Conservation (phyloP, 2,113 vertebrate genomes). For the Notiomystis cincta region DNA sequence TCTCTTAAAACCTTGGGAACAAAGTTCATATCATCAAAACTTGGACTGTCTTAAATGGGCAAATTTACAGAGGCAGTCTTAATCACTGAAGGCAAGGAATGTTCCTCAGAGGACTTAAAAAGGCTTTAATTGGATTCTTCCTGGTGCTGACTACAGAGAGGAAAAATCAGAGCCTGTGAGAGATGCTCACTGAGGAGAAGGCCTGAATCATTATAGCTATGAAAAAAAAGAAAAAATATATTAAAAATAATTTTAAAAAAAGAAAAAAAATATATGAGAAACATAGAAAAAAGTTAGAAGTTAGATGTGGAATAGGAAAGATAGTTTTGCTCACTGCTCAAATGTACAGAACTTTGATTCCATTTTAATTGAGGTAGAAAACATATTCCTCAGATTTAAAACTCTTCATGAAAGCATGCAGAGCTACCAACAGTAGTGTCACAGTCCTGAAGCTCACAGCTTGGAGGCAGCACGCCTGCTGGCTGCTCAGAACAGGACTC, state of each 20-base stretch:
- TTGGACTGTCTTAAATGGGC: background rate
- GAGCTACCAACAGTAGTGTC: background rate
- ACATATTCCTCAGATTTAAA: background rate
- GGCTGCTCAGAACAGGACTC: background rate
- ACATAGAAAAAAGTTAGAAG: background rate
- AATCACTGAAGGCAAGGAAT: background rate
- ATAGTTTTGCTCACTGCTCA: background rate
- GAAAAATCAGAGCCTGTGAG: background rate
- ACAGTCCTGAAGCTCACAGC: background rate
- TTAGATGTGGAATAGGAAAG: background rate
- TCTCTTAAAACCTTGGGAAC: background rate
- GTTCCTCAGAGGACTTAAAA: background rate
- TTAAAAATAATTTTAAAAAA: background rate
- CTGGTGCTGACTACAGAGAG: background rate
- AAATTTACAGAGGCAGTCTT: conserved; percentile 22
- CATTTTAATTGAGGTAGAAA: background rate
- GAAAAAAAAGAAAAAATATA: background rate
- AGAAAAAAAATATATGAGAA: background rate
- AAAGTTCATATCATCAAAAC: conserved; percentile 7
- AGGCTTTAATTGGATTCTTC: background rate
- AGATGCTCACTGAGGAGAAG: background rate
- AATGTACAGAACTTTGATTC: background rate
- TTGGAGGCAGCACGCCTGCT: background rate
- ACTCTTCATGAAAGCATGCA: background rate
- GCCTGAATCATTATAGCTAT: background rate